A percentile compares a stretch with the other conserved stretches of the same genome.
These are phyloP conservation scores for Scaptomyza polygonia DNA, from an alignment of 2,888 invertebrate genomes.

Conservation along the genomic window DNA sequence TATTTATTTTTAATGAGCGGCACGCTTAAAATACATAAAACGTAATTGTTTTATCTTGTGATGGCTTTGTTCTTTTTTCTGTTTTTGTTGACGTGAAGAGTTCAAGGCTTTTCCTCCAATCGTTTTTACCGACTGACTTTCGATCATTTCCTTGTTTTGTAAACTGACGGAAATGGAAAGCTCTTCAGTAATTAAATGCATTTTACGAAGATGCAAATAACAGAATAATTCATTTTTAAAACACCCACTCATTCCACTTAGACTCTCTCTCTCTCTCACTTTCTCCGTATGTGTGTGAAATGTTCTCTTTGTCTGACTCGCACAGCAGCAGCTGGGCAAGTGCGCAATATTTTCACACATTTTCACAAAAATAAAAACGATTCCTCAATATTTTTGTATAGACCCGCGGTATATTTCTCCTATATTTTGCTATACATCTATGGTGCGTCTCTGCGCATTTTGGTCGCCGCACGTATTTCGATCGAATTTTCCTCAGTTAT, in stretches of 20 bases:
- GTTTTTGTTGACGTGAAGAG: constrained; percentile 42
- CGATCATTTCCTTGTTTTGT: constrained; percentile 64
- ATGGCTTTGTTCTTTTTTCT: constrained; percentile 38
- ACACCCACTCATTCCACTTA: constrained; percentile 48
- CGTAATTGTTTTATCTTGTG: constrained; percentile 49
- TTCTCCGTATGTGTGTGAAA: constrained; percentile 3
- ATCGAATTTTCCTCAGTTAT: constrained; percentile 73
- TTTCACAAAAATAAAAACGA: constrained; percentile 77
- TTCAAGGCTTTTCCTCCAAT: constrained; percentile 69
- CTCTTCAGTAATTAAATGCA: constrained; percentile 55
- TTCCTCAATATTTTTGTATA: constrained; percentile 76
- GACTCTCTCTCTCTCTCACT: constrained; percentile 12
- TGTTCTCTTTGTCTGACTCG: constrained; percentile 37
- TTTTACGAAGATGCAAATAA: constrained; percentile 45
- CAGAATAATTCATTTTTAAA: constrained; percentile 37
- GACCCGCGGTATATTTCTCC: constrained; percentile 42
- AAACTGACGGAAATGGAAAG: constrained; percentile 62
- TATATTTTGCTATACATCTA: constrained; percentile 47
- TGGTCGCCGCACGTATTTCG: constrained; percentile 56
- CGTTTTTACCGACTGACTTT: constrained; percentile 36
- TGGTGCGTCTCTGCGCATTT: constrained; percentile 31
- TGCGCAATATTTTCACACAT: constrained; percentile 81
- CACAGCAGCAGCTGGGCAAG: constrained; percentile 57
- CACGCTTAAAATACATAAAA: constrained; percentile 34
- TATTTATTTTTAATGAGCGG: constrained; percentile 44